These are phyloP conservation scores for Cyanoderma ruficeps DNA, from an alignment of 2,113 vertebrate species.

Conservation along the genomic window DNA sequence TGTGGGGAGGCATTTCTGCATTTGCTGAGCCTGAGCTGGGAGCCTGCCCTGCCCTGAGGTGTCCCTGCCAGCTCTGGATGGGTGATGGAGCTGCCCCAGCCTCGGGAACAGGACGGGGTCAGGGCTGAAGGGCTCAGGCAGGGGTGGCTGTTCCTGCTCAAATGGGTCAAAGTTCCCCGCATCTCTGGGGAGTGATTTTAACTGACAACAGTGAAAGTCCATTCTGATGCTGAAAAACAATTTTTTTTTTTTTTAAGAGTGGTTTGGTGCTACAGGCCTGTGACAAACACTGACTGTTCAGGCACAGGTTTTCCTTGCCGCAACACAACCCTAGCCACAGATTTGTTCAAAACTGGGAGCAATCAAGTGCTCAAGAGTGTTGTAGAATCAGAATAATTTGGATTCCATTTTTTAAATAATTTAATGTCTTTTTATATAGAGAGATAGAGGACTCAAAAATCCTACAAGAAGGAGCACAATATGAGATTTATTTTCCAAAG, in stretches of 20 bases:
- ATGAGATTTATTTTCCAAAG: constrained; percentile 11
- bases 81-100: neutral
- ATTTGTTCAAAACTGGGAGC: neutral
- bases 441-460: neutral
- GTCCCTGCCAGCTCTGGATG: fast-evolving
- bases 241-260: neutral
- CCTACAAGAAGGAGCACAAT: neutral
- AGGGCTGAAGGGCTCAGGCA: neutral
- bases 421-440: neutral
- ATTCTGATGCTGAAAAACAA: neutral
- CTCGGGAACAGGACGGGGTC: fast-evolving
- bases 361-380: neutral
- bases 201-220: neutral
- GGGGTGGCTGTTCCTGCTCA: neutral
- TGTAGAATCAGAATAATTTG: neutral
- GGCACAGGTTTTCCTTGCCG: neutral
- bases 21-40: neutral
- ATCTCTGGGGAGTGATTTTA: neutral
- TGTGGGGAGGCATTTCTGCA: neutral
- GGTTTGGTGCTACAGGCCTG: neutral
- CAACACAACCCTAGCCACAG: neutral
- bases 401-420: neutral
- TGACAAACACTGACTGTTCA: neutral
- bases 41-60: neutral
- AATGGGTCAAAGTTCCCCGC: neutral